Percentiles rank a stretch among this genome's conserved stretches.
phyloP scores from a whole-genome alignment of 2,113 vertebrate genomes.

The Tricholaema leucomelas region DNA sequence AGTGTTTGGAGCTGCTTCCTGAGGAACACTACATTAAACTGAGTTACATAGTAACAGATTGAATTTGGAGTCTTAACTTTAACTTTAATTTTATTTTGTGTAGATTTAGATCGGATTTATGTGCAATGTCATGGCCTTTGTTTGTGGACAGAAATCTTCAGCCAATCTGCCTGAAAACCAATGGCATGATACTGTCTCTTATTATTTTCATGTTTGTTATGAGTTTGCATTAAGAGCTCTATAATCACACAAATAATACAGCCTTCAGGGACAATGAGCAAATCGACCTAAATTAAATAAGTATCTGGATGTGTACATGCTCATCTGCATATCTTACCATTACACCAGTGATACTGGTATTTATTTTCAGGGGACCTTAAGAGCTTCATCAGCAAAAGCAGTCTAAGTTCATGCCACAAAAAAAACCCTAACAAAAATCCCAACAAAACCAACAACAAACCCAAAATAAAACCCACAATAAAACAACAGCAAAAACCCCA shows the following conservation, averaged over 20 bases:
- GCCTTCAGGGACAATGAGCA: slow-evolving; percentile 49
- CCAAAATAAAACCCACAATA: neutral
- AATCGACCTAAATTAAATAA: slow-evolving; percentile 62
- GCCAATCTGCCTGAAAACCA: neutral
- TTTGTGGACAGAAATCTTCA: slow-evolving; percentile 35
- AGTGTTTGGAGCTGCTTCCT: slow-evolving; percentile 41
- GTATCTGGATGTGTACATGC: slow-evolving; percentile 23
- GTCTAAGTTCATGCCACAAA: neutral
- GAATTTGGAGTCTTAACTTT: slow-evolving; percentile 51
- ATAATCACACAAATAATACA: slow-evolving; percentile 58
- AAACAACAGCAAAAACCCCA: neutral
- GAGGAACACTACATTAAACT: slow-evolving; percentile 49
- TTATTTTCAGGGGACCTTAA: slow-evolving; percentile 16
- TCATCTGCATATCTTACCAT: slow-evolving; percentile 59
- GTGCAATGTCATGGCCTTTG: slow-evolving; percentile 14
- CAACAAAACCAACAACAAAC: too few relatives aligned
- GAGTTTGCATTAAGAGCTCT: slow-evolving; percentile 22
- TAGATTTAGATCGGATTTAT: slow-evolving; percentile 53
- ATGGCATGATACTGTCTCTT: neutral
- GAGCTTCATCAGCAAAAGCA: slow-evolving; percentile 9
- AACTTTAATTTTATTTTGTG: slow-evolving; percentile 59
- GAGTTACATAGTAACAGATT: slow-evolving; percentile 49
- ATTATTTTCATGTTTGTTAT: slow-evolving; percentile 34
- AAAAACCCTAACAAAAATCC: neutral
- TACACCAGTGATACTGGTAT: slow-evolving; percentile 7